A percentile compares a stretch with the other conserved stretches of the same genome.
Evolutionary conservation across 1,140 invertebrate genomes (phyloP).

Genomic region (Plutomurus gul): DNA sequence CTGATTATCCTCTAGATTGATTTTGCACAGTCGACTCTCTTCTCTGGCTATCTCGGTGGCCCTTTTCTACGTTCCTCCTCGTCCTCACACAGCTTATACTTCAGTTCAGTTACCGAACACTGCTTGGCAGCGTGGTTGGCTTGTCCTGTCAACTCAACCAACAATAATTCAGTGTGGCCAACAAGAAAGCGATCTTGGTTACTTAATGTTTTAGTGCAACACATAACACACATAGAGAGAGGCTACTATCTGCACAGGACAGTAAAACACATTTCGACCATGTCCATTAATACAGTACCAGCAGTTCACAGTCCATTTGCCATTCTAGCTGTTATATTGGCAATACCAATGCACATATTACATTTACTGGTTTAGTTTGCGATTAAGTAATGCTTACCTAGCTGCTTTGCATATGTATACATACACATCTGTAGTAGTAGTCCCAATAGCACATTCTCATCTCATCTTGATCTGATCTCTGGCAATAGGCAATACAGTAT

Average conservation of each 20-base stretch:
- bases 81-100: background rate
- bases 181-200: constrained; percentile 4
- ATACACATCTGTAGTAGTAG: too few relatives aligned
- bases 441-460: background rate
- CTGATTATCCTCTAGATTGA: constrained; percentile 27
- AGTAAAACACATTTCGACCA: too few relatives aligned
- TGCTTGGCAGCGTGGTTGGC: too few relatives aligned
- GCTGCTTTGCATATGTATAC: too few relatives aligned
- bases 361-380: background rate
- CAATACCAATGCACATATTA: background rate
- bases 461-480: background rate
- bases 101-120: background rate
- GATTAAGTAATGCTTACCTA: too few relatives aligned
- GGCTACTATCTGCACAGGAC: background rate
- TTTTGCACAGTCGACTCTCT: constrained; percentile 12
- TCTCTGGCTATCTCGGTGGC: background rate
- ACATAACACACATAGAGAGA: too few relatives aligned
- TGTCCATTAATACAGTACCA: too few relatives aligned
- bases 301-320: too few relatives aligned
- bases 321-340: background rate
- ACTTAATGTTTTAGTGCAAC: too few relatives aligned
- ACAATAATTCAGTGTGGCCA: constrained; percentile 18
- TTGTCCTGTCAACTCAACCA: background rate
- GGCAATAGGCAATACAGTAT: background rate
- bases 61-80: background rate